A percentile compares a stretch with the other conserved stretches of the same genome.
These are phyloP conservation scores for Falco peregrinus DNA, from an alignment of 2,797 vertebrate genomes.

Conservation along the genomic window DNA sequence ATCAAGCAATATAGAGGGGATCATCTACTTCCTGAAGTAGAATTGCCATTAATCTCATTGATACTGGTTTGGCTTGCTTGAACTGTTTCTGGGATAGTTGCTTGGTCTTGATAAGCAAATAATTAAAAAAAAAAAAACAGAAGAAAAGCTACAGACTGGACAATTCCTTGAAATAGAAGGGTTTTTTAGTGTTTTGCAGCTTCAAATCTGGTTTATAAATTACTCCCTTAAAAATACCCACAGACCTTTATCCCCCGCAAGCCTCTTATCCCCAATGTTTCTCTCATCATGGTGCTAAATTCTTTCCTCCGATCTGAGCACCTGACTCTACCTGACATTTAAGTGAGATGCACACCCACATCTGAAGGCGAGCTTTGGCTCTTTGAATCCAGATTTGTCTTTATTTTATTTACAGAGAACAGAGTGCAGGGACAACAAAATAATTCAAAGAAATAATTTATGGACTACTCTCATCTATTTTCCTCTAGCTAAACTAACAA, in stretches of 20 bases:
- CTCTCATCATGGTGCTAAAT: not conserved
- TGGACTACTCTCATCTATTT: not conserved
- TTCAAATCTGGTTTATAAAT: not conserved
- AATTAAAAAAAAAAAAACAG: rapidly evolving
- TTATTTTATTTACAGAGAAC: constrained; percentile 14
- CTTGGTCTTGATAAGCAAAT: not conserved
- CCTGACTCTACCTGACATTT: constrained; percentile 41
- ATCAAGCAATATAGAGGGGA: not conserved
- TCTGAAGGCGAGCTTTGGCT: not conserved
- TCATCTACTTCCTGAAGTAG: not conserved
- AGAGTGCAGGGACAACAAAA: not conserved
- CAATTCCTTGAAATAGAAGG: not conserved
- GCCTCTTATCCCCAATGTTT: not conserved
- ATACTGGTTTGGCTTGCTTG: not conserved
- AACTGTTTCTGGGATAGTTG: not conserved
- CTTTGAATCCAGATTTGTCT: not conserved
- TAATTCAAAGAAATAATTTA: not conserved
- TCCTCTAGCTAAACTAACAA: not conserved
- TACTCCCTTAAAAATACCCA: not conserved
- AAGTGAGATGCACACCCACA: not conserved
- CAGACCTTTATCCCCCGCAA: not conserved
- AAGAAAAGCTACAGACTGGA: not conserved
- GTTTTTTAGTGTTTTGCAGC: not conserved
- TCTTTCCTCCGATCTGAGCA: not conserved
- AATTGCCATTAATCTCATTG: not conserved